Conservation (phyloP, 2,888 invertebrate species). For the Troides aeacus region DNA sequence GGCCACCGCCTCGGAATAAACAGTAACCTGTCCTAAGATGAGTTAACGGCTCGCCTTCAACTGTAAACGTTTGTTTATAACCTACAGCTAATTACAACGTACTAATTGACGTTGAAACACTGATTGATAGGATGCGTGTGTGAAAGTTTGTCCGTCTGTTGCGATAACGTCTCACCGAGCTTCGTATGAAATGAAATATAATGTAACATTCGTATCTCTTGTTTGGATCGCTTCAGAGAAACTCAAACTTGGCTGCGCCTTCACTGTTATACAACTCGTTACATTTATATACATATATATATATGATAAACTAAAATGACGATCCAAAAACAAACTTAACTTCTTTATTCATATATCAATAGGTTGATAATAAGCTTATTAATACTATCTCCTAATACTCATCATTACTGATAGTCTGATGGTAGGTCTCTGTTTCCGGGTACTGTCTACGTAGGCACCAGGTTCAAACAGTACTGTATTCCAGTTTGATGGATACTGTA, state of each 20-base stretch:
- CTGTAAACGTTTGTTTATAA: constrained; percentile 7
- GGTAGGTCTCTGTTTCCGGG: no score
- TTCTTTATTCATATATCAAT: no score
- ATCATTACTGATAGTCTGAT: no score
- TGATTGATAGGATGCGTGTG: constrained; percentile 47
- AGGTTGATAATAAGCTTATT: no score
- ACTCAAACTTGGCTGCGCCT: constrained; percentile 3
- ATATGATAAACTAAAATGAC: no score
- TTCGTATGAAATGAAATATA: constrained; percentile 18
- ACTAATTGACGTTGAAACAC: constrained; percentile 56
- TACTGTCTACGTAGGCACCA: no score
- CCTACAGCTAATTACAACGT: constrained; percentile 50
- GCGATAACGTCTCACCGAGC: constrained; percentile 13
- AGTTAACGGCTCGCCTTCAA: constrained; percentile 9
- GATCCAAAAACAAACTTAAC: no score
- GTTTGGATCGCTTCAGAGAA: constrained; percentile 18
- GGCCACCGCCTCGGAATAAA: no score
- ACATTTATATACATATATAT: not conserved
- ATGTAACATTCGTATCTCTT: constrained; percentile 5
- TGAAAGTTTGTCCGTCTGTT: constrained; percentile 22
- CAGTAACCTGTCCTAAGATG: constrained; percentile 1
- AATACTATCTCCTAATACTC: no score
- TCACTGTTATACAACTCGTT: not conserved
- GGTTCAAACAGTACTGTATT: no score
- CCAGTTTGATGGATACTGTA: no score